These are phyloP conservation scores for Gadus macrocephalus DNA, from an alignment of 2,113 vertebrate genomes.

Conservation along the genomic window DNA sequence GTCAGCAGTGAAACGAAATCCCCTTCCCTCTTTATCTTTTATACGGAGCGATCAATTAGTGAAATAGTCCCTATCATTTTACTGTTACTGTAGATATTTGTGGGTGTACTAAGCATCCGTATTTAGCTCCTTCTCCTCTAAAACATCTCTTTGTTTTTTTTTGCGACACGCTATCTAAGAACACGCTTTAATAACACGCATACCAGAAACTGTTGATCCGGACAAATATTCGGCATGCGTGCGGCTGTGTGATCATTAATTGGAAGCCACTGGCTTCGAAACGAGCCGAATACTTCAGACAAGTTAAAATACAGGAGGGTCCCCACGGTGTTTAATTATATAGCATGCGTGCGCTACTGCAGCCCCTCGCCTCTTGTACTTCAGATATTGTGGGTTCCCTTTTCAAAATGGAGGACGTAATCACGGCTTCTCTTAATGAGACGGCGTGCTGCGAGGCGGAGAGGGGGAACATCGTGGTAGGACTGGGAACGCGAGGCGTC, in stretches of 20 bases:
- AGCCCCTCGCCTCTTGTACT: not conserved
- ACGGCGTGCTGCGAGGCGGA: not conserved
- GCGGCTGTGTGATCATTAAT: not conserved
- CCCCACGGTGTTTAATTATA: not conserved
- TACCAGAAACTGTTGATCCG: not conserved
- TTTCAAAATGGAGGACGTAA: conserved; percentile 6
- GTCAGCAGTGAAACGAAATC: no score
- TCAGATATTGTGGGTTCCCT: conserved; percentile 5
- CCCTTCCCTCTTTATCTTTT: no score
- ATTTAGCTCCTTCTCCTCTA: no score
- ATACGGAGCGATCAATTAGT: no score
- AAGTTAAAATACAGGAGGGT: not conserved
- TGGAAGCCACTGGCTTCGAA: not conserved
- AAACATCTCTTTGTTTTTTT: no score
- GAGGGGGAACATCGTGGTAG: not conserved
- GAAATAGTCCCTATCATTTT: no score
- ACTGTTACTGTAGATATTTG: no score
- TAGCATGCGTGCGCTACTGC: conserved; percentile 1
- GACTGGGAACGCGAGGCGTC: not conserved
- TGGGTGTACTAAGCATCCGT: no score
- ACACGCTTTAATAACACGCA: not conserved
- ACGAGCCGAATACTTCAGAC: not conserved
- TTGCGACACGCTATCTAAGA: not conserved
- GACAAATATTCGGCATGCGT: not conserved
- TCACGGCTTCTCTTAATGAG: conserved; percentile 5